Conservation (phyloP, 2,113 vertebrate genomes). For the Onychorhynchus coronatus region DNA sequence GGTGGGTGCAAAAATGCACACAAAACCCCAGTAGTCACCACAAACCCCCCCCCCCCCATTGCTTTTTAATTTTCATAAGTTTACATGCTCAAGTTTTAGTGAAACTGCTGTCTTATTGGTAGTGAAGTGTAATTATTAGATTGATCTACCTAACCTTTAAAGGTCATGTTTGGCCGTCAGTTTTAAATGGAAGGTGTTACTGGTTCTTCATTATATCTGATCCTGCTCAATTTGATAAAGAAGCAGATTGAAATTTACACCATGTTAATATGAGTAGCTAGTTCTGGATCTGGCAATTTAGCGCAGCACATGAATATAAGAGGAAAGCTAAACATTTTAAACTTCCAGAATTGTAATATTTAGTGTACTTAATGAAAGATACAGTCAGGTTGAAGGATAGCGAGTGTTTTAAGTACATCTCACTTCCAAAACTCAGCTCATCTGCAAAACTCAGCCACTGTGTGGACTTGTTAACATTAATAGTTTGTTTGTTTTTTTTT, state of each 20-base stretch:
- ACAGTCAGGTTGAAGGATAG: background rate
- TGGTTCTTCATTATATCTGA: background rate
- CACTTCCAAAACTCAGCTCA: background rate
- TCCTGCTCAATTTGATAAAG: background rate
- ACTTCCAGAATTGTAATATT: background rate
- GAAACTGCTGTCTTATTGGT: background rate
- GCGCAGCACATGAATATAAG: background rate
- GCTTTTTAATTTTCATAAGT: background rate
- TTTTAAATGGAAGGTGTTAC: background rate
- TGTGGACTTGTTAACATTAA: background rate
- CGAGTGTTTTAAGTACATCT: background rate
- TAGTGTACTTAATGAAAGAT: background rate
- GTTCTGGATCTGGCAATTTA: background rate
- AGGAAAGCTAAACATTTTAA: background rate
- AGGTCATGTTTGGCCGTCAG: background rate
- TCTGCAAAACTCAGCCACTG: background rate
- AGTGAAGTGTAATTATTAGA: background rate
- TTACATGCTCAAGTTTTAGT: background rate
- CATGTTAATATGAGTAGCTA: background rate
- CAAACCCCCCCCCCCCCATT: fast-evolving
- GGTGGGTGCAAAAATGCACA: background rate
- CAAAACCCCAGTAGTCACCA: background rate
- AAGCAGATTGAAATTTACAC: background rate
- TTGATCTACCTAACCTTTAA: background rate
- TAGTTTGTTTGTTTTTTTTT: too few relatives aligned